A percentile compares a stretch with the other conserved stretches of the same genome.
Conservation (phyloP, 2,113 vertebrate species). For the Perccottus glenii region DNA sequence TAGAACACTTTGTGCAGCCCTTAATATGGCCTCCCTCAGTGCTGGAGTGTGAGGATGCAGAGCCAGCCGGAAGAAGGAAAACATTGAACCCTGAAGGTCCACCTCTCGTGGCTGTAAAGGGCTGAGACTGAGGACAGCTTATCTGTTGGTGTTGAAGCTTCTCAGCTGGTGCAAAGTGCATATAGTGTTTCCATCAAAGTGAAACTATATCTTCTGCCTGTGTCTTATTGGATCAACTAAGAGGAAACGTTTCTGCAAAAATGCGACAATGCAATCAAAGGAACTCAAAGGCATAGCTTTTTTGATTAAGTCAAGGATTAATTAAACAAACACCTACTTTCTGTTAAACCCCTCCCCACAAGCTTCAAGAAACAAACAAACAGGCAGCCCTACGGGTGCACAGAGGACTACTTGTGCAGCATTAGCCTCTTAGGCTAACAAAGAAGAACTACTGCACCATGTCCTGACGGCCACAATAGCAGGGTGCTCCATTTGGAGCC, state of each 20-base stretch:
- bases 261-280: constrained; percentile 21
- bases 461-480: constrained; percentile 20
- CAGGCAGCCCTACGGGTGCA: constrained; percentile 45
- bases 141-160: constrained; percentile 20
- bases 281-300: constrained; percentile 54
- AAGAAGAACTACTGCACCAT: constrained; percentile 43
- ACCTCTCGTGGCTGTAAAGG: constrained; percentile 52
- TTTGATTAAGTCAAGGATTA: constrained; percentile 65
- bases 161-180: constrained; percentile 28
- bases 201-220: constrained; percentile 16
- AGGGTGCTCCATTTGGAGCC: constrained; percentile 37
- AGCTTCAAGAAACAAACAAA: constrained; percentile 67
- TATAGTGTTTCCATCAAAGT: constrained; percentile 24
- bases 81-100: constrained; percentile 67
- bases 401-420: constrained; percentile 64
- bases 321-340: constrained; percentile 64
- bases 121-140: constrained; percentile 28
- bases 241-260: constrained; percentile 30
- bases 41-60: constrained; percentile 22
- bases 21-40: constrained; percentile 59
- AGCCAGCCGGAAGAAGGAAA: constrained; percentile 64
- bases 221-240: constrained; percentile 15
- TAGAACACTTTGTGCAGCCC: constrained; percentile 32
- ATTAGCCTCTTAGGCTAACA: constrained; percentile 67
- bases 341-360: constrained; percentile 31